phyloP scores from a whole-genome alignment of 2,797 vertebrate genomes.

The Huso huso region DNA sequence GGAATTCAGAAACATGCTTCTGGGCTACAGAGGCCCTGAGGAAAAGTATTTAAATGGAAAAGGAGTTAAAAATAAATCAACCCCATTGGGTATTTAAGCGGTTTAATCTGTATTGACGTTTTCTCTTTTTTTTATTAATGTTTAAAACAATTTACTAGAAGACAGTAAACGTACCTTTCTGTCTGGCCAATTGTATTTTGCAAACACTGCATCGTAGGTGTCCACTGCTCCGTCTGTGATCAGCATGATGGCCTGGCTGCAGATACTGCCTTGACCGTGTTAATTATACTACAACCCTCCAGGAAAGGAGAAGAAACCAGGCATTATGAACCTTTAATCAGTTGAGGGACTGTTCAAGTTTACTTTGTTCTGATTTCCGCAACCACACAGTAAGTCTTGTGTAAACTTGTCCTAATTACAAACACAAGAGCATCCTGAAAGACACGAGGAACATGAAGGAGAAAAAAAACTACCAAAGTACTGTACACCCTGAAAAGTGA shows the following conservation, averaged over 20 bases:
- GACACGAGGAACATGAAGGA: no score
- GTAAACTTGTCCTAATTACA: no score
- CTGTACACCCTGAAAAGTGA: no score
- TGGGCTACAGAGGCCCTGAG: no score
- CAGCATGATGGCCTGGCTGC: constrained; percentile 97
- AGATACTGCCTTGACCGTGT: constrained; percentile 91
- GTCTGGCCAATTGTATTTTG: constrained; percentile 93
- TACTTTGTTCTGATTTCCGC: no score
- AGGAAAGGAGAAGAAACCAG: not conserved
- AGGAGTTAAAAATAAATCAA: constrained; percentile 1
- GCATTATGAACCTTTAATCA: no score
- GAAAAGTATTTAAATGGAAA: not conserved
- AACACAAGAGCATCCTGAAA: no score
- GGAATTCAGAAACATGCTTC: no score
- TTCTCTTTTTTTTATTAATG: constrained; percentile 6
- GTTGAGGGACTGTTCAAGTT: no score
- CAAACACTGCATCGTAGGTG: constrained; percentile 90
- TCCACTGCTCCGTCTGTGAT: constrained; percentile 95
- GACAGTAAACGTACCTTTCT: constrained; percentile 69
- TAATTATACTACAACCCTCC: constrained; percentile 88
- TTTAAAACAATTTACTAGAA: no score
- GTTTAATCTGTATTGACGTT: constrained; percentile 8
- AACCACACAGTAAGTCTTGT: no score
- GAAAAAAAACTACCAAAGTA: no score
- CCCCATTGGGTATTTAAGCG: constrained; percentile 13